Base-by-base conservation (phyloP, 2,888 invertebrate genomes). In the Synergus itoensis region DNA sequence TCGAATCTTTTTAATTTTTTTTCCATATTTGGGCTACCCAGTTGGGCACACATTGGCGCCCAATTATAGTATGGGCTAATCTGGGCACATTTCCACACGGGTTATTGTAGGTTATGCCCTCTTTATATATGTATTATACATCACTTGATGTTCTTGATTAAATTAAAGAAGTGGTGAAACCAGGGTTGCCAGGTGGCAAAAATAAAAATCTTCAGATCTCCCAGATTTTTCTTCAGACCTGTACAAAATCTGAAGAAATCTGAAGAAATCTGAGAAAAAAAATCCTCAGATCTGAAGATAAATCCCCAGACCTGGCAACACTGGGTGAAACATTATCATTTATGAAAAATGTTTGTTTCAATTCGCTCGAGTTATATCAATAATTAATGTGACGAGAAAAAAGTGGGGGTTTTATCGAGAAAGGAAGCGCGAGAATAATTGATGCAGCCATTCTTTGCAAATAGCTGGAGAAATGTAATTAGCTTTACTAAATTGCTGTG, bases 301-400 rank as follows among this genome's bases (percentile, higher is more conserved):
- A n/a, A n/a, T n/a, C n/a, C n/a, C n/a, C n/a, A n/a, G n/a, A n/a
- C n/a, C n/a, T n/a, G n/a, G n/a, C n/a, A n/a, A n/a, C n/a, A n/a
- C n/a, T n/a, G n/a, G n/a, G n/a, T n/a, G n/a, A 28, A 45, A 28
- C 45, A 69, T 48, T 69, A 28, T 69, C 45, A 69, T 69, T 48
- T 69, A 48, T 18, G 69, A 48, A 69, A 69, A 69, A 48, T 69
- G 69, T 3, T 14, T 7, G 28, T 48, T 36, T 28, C 28, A 69
- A 48, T 48, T 48, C 21, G 45, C 69, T 69, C 28, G 69, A 28
- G 21, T 69, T 69, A 69, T 28, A 28, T 28, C 21, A 69, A 12
- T 69, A 69, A 69, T 48, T 69, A 69, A 69, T 69, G 18, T 45
- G 43, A 45, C 12, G 28, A 45, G 69, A 48, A 69, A 48, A 48